Conservation (phyloP, 2,113 vertebrate genomes). For the Pituophis catenifer region DNA sequence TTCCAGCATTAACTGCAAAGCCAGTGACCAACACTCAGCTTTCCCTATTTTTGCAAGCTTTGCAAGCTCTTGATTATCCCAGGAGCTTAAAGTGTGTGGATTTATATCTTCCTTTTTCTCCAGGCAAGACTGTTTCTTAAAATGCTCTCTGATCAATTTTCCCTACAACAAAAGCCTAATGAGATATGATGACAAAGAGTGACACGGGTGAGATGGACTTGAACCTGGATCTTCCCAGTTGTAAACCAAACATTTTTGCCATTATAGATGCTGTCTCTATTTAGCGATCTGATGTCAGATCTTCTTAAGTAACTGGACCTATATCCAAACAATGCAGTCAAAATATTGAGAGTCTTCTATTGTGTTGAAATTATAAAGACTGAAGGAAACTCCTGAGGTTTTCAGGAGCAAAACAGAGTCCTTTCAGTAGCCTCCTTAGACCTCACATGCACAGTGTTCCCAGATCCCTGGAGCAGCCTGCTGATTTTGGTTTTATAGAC, state of each 20-base stretch:
- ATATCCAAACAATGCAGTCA: neutral
- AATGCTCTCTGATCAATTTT: neutral
- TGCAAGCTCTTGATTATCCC: neutral
- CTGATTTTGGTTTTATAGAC: no score
- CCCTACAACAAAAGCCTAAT: neutral
- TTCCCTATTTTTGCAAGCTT: neutral
- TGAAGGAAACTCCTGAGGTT: neutral
- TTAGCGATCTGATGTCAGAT: neutral
- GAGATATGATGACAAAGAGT: neutral
- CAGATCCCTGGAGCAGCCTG: no score
- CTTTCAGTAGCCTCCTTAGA: neutral
- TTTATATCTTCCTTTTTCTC: neutral
- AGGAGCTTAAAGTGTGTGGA: neutral
- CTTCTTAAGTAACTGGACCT: neutral
- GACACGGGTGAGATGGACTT: neutral
- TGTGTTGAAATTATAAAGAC: neutral
- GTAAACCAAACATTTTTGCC: neutral
- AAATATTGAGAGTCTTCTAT: no score
- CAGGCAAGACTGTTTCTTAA: neutral
- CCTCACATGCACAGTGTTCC: no score
- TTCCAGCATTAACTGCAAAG: neutral
- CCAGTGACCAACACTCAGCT: neutral
- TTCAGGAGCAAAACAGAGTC: neutral
- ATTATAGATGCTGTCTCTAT: neutral
- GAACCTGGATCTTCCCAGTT: neutral